A percentile compares a stretch with the other conserved stretches of the same genome.
Conservation (phyloP, 2,113 vertebrate genomes). For the Percina caprodes region DNA sequence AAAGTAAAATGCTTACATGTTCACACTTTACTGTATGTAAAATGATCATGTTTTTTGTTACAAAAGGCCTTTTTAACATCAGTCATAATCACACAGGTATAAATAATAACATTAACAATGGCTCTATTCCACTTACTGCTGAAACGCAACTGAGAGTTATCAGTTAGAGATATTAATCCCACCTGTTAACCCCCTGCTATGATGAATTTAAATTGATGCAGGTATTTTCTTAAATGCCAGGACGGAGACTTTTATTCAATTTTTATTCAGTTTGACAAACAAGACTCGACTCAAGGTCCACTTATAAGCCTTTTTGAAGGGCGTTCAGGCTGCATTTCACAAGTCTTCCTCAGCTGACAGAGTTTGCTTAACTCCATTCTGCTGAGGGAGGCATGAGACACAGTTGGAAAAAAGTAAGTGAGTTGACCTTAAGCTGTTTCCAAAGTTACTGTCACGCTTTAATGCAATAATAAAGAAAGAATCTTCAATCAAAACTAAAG, state of each 20-base stretch:
- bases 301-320: not conserved
- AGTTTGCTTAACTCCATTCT: not conserved
- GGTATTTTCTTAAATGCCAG: not conserved
- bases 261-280: not conserved
- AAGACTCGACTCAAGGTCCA: not conserved
- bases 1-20: not conserved
- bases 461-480: constrained; percentile 7
- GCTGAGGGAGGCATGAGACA: not conserved
- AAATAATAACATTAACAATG: not conserved
- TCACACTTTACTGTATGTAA: not conserved
- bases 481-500: constrained; percentile 25
- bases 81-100: not conserved
- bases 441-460: not conserved
- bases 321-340: not conserved
- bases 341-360: not conserved
- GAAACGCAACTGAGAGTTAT: not conserved
- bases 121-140: not conserved
- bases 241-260: not conserved
- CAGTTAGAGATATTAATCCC: not conserved
- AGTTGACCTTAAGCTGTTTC: constrained; percentile 25
- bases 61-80: not conserved
- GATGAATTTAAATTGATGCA: not conserved
- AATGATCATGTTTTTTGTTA: not conserved
- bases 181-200: not conserved
- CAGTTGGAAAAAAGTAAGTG: not conserved